A percentile compares a stretch with the other conserved stretches of the same genome.
Evolutionary conservation across 2,888 invertebrate species (phyloP).

Genomic region (Slavum lentiscoides): DNA sequence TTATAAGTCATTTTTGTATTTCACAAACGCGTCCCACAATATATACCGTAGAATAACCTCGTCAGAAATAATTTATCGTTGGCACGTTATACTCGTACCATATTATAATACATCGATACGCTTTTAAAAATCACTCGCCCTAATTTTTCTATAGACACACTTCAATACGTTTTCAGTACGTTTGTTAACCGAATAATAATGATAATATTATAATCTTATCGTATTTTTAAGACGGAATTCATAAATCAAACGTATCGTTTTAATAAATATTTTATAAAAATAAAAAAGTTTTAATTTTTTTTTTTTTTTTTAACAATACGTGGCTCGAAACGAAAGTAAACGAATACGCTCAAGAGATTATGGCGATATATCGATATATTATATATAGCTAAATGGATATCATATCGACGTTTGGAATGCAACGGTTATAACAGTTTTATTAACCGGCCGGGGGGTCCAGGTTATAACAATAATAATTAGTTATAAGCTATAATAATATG

Average conservation of each 20-base stretch:
- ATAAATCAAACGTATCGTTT: no score
- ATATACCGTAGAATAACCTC: not conserved
- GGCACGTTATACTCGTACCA: not conserved
- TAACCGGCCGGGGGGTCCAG: slow-evolving; percentile 5
- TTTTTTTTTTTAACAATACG: not conserved
- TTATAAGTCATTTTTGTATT: slow-evolving; percentile 7
- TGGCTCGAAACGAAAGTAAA: not conserved
- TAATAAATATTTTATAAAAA: no score
- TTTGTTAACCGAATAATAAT: not conserved
- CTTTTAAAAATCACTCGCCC: not conserved
- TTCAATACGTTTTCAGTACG: not conserved
- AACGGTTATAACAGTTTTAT: slow-evolving; percentile 11
- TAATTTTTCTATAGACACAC: not conserved
- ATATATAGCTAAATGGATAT: not conserved
- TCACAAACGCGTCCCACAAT: not conserved
- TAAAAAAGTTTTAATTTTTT: no score
- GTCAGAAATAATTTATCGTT: slow-evolving; percentile 15
- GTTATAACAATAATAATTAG: slow-evolving; percentile 43
- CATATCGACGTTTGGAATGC: not conserved
- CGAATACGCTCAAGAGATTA: no score
- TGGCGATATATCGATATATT: no score
- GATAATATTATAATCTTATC: no score
- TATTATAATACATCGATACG: not conserved
- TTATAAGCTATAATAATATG: slow-evolving; percentile 14
- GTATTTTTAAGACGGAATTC: no score